Base-by-base conservation (phyloP, 2,888 invertebrate genomes). In the Lagria hirta region DNA sequence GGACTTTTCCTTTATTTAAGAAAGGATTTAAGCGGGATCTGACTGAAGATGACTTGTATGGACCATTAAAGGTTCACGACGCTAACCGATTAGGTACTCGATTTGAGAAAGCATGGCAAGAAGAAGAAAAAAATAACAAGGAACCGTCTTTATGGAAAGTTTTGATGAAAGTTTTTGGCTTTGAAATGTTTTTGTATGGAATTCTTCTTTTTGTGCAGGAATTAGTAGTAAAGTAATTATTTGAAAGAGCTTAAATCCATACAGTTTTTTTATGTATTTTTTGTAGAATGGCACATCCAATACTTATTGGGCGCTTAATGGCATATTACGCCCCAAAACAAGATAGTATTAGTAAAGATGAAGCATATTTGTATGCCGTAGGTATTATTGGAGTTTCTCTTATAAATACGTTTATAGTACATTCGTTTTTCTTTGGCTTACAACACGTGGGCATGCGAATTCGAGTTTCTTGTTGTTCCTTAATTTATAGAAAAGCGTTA, bases 371-470 rank as follows among this genome's bases (percentile, higher is more conserved):
- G 33, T 89, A 86, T 66, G 88, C 90, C 1, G 78, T 74, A 0
- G 83, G 82, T 2, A 82, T 92, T 15, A 79, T 88, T 7, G 55
- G 82, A 7, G 82, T 83, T 52, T 84, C 87, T 0, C 81, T 83
- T 0, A 62, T 86, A 21, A 84, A 84, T 60, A 82, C 89, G 11
- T 74, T 90, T 3, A 41, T 60, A 12, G 49, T 50, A n/a, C 70
- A 97, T 72, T 89, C 90, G 0, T 92, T 88, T 65, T 90, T 93
- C 83, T 82, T 92, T 76, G 84, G 83, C 10, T 80, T 88, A 11
- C 75, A 86, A 36, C 85, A 88, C 58, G 78, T 88, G 70, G 92
- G 93, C 27, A 88, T 91, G 88, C 82, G 86, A 69, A 78, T 90
- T 63, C 75, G 92, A 5, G 81, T 92, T 0, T 88, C 45, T 30